A percentile compares a stretch with the other conserved stretches of the same genome.
Evolutionary conservation across 2,113 vertebrate species (phyloP).

Genomic region (Tonatia bakeri): DNA sequence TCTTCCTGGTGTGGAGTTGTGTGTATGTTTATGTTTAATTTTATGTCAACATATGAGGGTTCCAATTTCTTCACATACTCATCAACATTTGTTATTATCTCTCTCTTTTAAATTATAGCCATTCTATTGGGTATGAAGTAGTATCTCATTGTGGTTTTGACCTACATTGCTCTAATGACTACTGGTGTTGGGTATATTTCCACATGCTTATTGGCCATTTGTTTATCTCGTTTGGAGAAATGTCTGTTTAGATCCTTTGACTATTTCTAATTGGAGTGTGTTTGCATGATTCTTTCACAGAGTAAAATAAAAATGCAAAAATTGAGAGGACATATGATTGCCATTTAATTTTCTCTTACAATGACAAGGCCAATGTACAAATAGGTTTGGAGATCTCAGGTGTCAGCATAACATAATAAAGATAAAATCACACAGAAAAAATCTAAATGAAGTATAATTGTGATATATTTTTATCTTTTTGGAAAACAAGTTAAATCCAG

Average conservation of each 20-base stretch:
- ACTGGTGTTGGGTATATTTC: neutral
- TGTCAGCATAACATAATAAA: neutral
- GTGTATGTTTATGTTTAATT: too few species aligned
- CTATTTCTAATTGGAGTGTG: neutral
- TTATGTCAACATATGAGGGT: too few species aligned
- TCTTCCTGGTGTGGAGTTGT: too few species aligned
- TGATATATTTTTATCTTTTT: conserved; percentile 17
- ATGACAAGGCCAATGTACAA: neutral
- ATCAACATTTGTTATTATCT: neutral
- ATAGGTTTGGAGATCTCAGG: neutral
- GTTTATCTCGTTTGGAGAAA: neutral
- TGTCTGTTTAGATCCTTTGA: neutral
- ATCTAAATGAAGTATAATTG: conserved; percentile 10
- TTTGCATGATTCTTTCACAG: neutral
- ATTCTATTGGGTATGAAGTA: neutral
- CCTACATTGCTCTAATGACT: neutral
- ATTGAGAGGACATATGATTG: neutral
- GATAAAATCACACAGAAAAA: conserved; percentile 10
- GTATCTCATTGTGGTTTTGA: neutral
- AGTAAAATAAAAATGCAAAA: conserved; percentile 8
- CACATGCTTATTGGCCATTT: neutral
- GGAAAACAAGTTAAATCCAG: conserved; percentile 39
- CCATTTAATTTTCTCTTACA: neutral
- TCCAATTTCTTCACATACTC: neutral
- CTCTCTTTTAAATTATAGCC: neutral